Base-by-base conservation (phyloP, 2,113 vertebrate genomes). In the Cyanoliseus patagonus region DNA sequence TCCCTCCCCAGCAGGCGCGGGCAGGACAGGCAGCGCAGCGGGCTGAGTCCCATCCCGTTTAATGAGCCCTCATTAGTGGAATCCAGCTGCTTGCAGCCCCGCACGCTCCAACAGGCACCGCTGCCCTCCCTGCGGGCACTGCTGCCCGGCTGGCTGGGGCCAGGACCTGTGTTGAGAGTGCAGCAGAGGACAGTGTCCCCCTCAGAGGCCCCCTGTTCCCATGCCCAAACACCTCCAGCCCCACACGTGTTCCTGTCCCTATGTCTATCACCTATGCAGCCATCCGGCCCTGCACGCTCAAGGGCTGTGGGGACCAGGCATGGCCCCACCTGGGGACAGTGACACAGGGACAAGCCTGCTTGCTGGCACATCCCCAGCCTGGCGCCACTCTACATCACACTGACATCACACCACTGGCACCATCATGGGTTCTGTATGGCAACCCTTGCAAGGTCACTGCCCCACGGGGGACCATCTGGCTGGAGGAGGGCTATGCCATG, bases 21-120 rank as follows among this genome's bases (percentile, higher is more conserved):
- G 67, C 95, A 89, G 83, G 86, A 88, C 90, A 84, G 33, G 39
- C 89, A 59, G 78, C 37, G 2, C 86, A 51, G 83, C 11, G 18
- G 90, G 95, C 97, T 77, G 91, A 94, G 92, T 88, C 79, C 94
- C 31, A 63, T 87, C 92, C 95, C 61, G 87, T 53, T 95, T 98
- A 98, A 98, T 97, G 97, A 98, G 97, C 94, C 95, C 98, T 98
- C 98, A 98, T 98, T 98, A 98, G 97, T 9, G 42, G 97, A 83
- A 96, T 98, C 98, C 98, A 98, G 98, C 98, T 98, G 98, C 97
- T 98, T 59, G 3, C 57, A 88, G 92, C 85, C 93, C 93, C 46
- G 27, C 85, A 95, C 8, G 96, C 96, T 97, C 89, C 59, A 76
- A 82, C 25, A 55, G 80, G 91, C 95, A 61, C 49, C 42, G 23